Evolutionary conservation across 2,797 vertebrate species (phyloP).

Genomic region (Spizella passerina): DNA sequence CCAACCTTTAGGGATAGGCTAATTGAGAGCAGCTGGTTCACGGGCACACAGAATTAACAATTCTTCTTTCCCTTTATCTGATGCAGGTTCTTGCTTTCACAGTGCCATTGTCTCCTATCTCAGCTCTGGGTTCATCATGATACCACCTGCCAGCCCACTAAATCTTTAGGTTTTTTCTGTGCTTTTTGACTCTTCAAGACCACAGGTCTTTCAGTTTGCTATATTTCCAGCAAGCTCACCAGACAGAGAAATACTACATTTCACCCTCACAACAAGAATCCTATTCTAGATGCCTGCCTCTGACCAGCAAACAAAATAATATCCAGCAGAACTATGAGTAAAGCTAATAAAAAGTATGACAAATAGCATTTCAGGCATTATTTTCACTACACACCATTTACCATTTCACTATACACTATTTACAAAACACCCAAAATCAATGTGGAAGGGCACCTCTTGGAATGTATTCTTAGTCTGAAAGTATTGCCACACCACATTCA

Average conservation of each 20-base stretch:
- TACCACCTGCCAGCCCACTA: not conserved
- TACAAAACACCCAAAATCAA: not conserved
- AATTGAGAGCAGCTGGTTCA: slow-evolving; percentile 25
- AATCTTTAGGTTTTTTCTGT: not conserved
- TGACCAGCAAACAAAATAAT: not conserved
- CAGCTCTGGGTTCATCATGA: not conserved
- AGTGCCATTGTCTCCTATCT: not conserved
- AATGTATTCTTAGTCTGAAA: not conserved
- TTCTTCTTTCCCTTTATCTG: not conserved
- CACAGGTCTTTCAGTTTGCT: not conserved
- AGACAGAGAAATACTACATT: not conserved
- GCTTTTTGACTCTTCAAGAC: not conserved
- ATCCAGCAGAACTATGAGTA: not conserved
- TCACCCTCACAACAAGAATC: not conserved
- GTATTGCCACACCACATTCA: not conserved
- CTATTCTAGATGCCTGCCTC: not conserved
- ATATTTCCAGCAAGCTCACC: not conserved
- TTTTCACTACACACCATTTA: not conserved
- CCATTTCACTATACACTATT: not conserved
- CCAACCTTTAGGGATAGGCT: not conserved
- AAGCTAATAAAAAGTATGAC: not conserved
- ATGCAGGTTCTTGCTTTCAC: not conserved
- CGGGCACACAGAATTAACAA: not conserved
- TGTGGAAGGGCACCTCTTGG: not conserved
- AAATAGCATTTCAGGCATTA: not conserved